Evolutionary conservation across 2,888 invertebrate genomes (phyloP).

Genomic region (Clusia tigrina): DNA sequence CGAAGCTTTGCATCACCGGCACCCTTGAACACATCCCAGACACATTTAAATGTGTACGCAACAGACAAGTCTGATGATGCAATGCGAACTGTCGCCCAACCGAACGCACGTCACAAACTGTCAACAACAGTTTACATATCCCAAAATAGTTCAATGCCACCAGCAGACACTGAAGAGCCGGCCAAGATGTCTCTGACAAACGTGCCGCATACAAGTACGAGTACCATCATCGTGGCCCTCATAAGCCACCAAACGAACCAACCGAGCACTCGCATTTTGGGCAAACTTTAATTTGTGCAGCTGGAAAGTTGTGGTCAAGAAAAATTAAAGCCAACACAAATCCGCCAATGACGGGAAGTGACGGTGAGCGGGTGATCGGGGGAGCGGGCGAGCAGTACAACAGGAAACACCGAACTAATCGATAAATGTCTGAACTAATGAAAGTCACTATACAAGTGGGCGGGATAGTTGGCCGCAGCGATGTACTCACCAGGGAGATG

Average conservation of each 20-base stretch:
- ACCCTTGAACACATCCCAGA: neutral
- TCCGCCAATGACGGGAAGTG: neutral
- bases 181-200: neutral
- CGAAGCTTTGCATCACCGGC: neutral
- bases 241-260: neutral
- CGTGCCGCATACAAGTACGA: neutral
- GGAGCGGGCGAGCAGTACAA: neutral
- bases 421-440: constrained; percentile 36
- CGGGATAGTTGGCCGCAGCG: neutral
- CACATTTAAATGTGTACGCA: neutral
- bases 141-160: neutral
- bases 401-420: constrained; percentile 30
- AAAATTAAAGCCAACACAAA: neutral
- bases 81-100: constrained; percentile 1
- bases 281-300: neutral
- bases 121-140: constrained; percentile 10
- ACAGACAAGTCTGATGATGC: constrained; percentile 6
- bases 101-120: constrained; percentile 9
- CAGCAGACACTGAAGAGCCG: neutral
- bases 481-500: neutral
- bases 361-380: neutral
- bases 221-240: neutral
- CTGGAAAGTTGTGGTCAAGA: neutral
- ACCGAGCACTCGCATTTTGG: neutral
- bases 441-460: constrained; percentile 29